phyloP scores from a whole-genome alignment of 35 echinoderm and acorn worm species.

The Diadema setosum region DNA sequence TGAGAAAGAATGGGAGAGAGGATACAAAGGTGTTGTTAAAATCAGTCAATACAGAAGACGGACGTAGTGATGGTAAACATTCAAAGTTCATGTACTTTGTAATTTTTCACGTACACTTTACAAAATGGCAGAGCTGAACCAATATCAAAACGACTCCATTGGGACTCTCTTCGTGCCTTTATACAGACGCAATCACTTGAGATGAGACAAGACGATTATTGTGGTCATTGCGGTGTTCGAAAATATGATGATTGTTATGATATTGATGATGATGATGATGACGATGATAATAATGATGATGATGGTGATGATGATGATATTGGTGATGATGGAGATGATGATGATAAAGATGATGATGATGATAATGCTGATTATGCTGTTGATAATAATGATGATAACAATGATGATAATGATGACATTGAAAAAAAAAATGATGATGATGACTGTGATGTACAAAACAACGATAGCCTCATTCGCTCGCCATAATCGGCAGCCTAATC shows the following conservation, averaged over 20 bases:
- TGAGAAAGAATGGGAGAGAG: not conserved
- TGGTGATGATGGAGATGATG: not conserved
- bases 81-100: not conserved
- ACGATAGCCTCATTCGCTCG: not conserved
- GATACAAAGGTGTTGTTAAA: not conserved
- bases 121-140: not conserved
- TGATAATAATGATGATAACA: not conserved
- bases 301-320: not conserved
- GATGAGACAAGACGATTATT: too few relatives aligned
- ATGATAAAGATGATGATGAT: not conserved
- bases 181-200: not conserved
- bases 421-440: not conserved
- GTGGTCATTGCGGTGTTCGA: too few relatives aligned
- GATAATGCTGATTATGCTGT: not conserved
- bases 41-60: not conserved
- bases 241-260: too few relatives aligned
- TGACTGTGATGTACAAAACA: too few relatives aligned
- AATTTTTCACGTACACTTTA: not conserved
- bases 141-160: not conserved
- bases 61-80: not conserved
- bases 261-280: too few relatives aligned
- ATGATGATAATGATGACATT: slow-evolving; percentile 11
- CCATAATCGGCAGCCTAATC: not conserved
- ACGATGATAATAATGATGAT: slow-evolving; percentile 12
- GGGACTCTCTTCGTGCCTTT: not conserved